Conservation (phyloP, 2,797 vertebrate genomes). For the Pantherophis vulpinus region DNA sequence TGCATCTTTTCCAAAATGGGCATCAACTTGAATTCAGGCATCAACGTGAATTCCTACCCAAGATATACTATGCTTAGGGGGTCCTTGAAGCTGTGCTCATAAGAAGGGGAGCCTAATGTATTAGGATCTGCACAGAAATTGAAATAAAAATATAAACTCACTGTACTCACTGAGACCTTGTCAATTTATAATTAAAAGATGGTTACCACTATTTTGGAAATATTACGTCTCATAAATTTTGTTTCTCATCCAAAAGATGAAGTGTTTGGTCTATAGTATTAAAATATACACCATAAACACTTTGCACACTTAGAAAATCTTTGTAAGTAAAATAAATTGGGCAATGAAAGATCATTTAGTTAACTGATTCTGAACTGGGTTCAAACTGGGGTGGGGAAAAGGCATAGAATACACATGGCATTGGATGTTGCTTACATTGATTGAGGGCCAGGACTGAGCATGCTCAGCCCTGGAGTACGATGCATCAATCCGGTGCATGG, state of each 20-base stretch:
- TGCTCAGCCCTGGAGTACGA: conserved; percentile 89
- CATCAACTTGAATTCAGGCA: too few species aligned
- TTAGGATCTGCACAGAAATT: background rate
- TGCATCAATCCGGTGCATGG: conserved; percentile 78
- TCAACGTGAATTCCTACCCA: background rate
- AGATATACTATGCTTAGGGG: background rate
- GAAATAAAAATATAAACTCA: background rate
- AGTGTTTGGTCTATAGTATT: background rate
- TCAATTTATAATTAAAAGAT: background rate
- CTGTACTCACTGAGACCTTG: background rate
- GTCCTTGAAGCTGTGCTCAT: background rate
- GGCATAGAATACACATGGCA: background rate
- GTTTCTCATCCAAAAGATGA: background rate
- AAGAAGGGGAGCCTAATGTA: background rate
- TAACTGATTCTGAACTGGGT: background rate
- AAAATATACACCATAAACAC: too few species aligned
- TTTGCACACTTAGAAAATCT: too few species aligned
- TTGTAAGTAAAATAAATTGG: background rate
- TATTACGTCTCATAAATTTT: background rate
- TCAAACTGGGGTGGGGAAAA: background rate
- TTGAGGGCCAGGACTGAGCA: conserved; percentile 97
- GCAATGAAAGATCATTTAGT: background rate
- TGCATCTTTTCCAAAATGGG: background rate
- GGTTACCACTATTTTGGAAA: background rate
- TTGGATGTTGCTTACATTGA: conserved; percentile 82